Conservation (phyloP, 2,797 vertebrate species). For the Champsocephalus gunnari region DNA sequence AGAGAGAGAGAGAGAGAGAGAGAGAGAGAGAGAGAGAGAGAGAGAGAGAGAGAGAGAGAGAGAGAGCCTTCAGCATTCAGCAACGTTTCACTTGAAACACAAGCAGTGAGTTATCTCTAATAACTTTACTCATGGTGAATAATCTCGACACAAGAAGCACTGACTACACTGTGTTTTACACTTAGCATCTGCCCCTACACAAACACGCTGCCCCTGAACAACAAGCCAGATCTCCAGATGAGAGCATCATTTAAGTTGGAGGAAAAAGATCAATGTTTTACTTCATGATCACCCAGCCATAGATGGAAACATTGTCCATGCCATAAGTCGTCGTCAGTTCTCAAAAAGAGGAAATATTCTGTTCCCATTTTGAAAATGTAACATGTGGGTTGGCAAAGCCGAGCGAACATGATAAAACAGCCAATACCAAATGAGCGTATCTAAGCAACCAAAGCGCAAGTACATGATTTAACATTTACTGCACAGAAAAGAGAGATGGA, state of each 20-base stretch:
- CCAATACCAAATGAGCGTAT: constrained; percentile 64
- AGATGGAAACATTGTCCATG: neutral
- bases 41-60: constrained; percentile 29
- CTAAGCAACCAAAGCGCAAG: constrained; percentile 68
- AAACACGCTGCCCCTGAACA: constrained; percentile 9
- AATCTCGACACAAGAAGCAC: constrained; percentile 49
- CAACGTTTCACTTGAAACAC: constrained; percentile 64
- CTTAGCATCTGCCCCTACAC: neutral
- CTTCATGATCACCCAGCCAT: neutral
- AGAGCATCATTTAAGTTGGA: neutral
- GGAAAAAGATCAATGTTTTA: neutral
- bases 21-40: constrained; percentile 37
- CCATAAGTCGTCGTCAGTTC: neutral
- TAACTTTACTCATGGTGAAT: constrained; percentile 72
- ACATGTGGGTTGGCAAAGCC: constrained; percentile 46
- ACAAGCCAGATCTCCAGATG: constrained; percentile 7
- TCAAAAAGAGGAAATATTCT: neutral
- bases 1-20: constrained; percentile 9
- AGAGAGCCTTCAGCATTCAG: constrained; percentile 51
- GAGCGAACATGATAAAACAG: constrained; percentile 57
- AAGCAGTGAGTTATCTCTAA: constrained; percentile 75
- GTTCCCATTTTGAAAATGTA: constrained; percentile 31
- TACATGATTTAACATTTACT: constrained; percentile 1
- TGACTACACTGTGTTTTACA: constrained; percentile 36
- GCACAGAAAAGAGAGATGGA: constrained; percentile 31